phyloP scores from a whole-genome alignment of 2,888 invertebrate genomes.

The Zelleria hepariella region DNA sequence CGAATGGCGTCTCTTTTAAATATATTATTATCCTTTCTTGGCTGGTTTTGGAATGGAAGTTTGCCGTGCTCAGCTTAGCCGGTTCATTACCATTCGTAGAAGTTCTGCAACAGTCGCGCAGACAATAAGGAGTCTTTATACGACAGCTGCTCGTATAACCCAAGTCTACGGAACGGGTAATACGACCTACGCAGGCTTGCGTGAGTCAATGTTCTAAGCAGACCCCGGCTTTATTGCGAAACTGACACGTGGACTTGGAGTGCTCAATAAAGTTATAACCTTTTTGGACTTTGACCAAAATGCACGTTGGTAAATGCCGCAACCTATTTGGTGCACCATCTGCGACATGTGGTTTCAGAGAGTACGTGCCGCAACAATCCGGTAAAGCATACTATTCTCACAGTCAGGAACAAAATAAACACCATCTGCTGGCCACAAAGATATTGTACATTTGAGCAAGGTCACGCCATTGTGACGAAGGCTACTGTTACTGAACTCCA shows the following conservation, averaged over 20 bases:
- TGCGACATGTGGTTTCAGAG: neutral
- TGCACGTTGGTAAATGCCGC: neutral
- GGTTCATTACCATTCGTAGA: neutral
- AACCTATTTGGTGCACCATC: neutral
- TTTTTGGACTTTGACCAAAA: neutral
- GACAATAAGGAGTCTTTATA: neutral
- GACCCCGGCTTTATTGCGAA: neutral
- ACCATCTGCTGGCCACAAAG: constrained; percentile 33
- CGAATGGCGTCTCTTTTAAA: neutral
- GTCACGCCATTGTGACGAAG: constrained; percentile 25
- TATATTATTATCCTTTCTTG: neutral
- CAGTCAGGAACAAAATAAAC: constrained; percentile 16
- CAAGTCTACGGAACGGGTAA: neutral
- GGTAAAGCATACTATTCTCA: constrained; percentile 40
- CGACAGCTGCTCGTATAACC: neutral
- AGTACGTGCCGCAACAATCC: constrained; percentile 40
- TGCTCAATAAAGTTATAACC: neutral
- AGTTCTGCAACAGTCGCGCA: neutral
- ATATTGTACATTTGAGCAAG: constrained; percentile 35
- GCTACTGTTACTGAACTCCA: constrained; percentile 5
- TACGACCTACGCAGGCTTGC: constrained; percentile 27
- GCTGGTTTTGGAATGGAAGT: neutral
- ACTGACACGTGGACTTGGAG: constrained; percentile 30
- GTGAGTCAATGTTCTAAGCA: constrained; percentile 32
- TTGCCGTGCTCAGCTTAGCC: neutral